Evolutionary conservation across 2,888 invertebrate genomes (phyloP), one percentile per base, ranked within the genome.

Genomic region (Apotomis capreana): DNA sequence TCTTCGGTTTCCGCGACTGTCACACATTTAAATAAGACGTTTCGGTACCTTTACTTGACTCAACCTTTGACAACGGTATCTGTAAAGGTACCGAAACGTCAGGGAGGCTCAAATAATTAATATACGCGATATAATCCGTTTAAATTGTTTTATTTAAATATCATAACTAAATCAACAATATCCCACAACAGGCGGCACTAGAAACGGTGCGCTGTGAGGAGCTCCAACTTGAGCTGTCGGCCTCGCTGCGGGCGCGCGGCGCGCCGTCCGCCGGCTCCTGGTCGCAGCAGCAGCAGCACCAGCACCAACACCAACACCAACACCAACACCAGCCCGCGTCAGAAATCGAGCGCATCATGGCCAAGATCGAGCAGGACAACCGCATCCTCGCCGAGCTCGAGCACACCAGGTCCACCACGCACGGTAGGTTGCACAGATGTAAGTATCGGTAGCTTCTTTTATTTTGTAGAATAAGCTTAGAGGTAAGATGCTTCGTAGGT

Each of bases 341-440:
- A 57, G 98, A 98, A 93, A 98, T 98, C 87, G 98, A 98, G 90
- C 95, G 97, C 84, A 97, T 98, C 88, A 98, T 98, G 97, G 98
- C 98, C 79, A 98, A 98, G 94, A 97, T 98, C 83, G 98, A 98
- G 91, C 98, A 98, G 91, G 96, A 96, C 92, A 96, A 97, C 92
- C 95, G 97, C 81, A 97, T 98, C 82, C 94, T 98, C 84, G 98
- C 98, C 77, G 98, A 98, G 87, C 93, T 98, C 84, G 98, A 98
- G 88, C 97, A 97, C 88, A 95, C 96, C 79, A 95, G 97, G 85
- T 95, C 95, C 76, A 95, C 95, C 58, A 96, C 95, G 64, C 93
- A 95, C 86, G 95, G 95, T 95, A 83, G 78, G 77, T 74, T 68
- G 70, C 74, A 62, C 55, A 8, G 64, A 70, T 70, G 61, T 76